Evolutionary conservation across 2,113 vertebrate species (phyloP).

Genomic region (Sminthopsis crassicaudata): DNA sequence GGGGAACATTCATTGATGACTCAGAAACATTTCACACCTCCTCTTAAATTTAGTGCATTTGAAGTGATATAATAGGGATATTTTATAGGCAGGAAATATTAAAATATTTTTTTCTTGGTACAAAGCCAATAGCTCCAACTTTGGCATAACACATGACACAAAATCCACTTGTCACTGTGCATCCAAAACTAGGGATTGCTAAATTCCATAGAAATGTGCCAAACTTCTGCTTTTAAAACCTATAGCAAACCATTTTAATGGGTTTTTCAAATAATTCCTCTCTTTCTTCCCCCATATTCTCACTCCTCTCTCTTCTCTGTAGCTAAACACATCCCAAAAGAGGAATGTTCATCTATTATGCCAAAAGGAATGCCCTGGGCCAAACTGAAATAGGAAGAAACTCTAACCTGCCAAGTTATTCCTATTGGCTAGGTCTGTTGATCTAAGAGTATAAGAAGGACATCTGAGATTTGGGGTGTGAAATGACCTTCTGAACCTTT

Average conservation of each 20-base stretch:
- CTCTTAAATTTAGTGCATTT: constrained; percentile 78
- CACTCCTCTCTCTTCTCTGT: constrained; percentile 53
- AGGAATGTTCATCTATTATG: constrained; percentile 24
- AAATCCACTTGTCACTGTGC: constrained; percentile 69
- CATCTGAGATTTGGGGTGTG: background rate
- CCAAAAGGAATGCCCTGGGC: background rate
- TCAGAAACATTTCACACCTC: constrained; percentile 82
- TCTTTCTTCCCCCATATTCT: constrained; percentile 67
- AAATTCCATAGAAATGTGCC: constrained; percentile 78
- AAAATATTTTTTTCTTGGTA: constrained; percentile 80
- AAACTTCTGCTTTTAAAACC: constrained; percentile 57
- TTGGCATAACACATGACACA: constrained; percentile 70
- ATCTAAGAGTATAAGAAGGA: constrained; percentile 24
- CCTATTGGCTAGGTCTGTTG: background rate
- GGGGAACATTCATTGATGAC: constrained; percentile 75
- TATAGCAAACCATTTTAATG: constrained; percentile 61
- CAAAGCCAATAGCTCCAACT: constrained; percentile 50
- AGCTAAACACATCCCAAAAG: constrained; percentile 35
- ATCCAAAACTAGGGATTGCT: constrained; percentile 73
- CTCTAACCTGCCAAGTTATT: constrained; percentile 29
- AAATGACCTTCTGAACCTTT: background rate
- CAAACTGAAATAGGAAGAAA: constrained; percentile 10
- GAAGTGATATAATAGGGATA: constrained; percentile 75
- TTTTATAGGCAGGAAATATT: constrained; percentile 81
- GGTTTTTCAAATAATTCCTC: constrained; percentile 54